Conservation (phyloP, 1,140 invertebrate genomes). For the Macrocentrus cingulum region DNA sequence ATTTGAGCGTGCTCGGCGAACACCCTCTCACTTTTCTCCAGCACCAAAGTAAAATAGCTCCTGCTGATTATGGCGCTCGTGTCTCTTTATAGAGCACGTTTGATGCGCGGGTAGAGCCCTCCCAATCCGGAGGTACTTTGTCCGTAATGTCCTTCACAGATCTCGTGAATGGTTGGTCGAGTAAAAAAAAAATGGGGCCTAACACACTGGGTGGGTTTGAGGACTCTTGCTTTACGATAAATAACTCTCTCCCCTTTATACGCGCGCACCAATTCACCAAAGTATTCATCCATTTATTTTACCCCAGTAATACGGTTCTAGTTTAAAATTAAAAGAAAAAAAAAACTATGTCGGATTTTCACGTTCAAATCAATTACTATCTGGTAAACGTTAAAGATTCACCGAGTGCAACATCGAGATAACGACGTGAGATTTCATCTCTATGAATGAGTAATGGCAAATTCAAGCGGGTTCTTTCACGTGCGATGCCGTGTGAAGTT, state of each 20-base stretch:
- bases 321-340: too few species aligned
- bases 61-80: neutral
- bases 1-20: neutral
- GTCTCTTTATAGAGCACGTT: neutral
- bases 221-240: too few species aligned
- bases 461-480: neutral
- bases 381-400: too few species aligned
- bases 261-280: neutral
- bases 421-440: too few species aligned
- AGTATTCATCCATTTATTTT: neutral
- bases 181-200: constrained; percentile 3
- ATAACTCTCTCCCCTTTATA: too few species aligned
- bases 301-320: too few species aligned
- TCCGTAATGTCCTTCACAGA: constrained; percentile 1
- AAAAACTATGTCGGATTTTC: too few species aligned
- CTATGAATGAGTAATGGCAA: neutral
- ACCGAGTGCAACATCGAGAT: too few species aligned
- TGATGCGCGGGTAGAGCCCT: constrained; percentile 2
- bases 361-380: too few species aligned
- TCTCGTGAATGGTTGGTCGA: neutral
- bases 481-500: neutral
- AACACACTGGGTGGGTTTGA: too few species aligned
- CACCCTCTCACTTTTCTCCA: neutral
- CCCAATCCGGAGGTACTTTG: constrained; percentile 11
- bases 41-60: neutral